A percentile compares a stretch with the other conserved stretches of the same genome.
Evolutionary conservation across 1,140 invertebrate species (phyloP).

Genomic region (Augochlora pura): DNA sequence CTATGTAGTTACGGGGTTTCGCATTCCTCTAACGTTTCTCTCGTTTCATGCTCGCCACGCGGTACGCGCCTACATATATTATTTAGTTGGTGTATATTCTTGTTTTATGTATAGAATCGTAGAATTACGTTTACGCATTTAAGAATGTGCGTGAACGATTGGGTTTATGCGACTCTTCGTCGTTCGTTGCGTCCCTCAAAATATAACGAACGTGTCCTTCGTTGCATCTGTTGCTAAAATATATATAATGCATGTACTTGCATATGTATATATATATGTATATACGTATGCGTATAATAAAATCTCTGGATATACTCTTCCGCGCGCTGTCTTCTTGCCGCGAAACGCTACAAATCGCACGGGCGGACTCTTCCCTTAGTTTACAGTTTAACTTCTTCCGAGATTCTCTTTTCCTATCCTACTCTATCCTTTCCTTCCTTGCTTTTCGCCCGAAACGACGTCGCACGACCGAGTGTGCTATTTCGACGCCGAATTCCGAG

Average conservation of each 20-base stretch:
- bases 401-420: too few species aligned
- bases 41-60: too few species aligned
- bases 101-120: not conserved
- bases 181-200: conserved; percentile 16
- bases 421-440: too few species aligned
- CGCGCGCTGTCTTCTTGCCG: not conserved
- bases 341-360: conserved; percentile 1
- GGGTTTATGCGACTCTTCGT: conserved; percentile 26
- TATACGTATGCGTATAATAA: conserved; percentile 15
- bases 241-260: conserved; percentile 6
- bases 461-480: too few species aligned
- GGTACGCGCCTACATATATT: conserved; percentile 7
- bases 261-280: not conserved
- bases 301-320: conserved; percentile 10
- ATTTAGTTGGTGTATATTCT: conserved; percentile 14
- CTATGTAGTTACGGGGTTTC: not conserved
- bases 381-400: too few species aligned
- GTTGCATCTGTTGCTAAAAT: conserved; percentile 26
- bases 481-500: too few species aligned
- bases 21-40: too few species aligned
- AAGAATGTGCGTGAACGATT: conserved; percentile 42
- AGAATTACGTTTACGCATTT: conserved; percentile 37
- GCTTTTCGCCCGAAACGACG: too few species aligned
- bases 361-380: not conserved
- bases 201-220: conserved; percentile 20